Percentiles rank a stretch among this genome's conserved stretches.
Evolutionary conservation across 23 tunicate species (phyloP).

Genomic region (Botrylloides violaceus): DNA sequence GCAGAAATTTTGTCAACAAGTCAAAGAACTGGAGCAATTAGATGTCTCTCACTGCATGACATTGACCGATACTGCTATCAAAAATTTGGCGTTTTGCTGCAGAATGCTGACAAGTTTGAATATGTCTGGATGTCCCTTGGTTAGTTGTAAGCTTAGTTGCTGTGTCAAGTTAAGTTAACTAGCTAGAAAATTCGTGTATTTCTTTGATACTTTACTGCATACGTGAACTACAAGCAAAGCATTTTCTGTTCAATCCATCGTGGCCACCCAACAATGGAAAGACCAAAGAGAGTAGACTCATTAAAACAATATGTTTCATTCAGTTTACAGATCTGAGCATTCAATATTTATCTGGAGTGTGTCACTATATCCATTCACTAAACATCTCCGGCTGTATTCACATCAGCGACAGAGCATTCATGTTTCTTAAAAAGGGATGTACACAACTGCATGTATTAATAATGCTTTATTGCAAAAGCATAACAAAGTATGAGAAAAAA

Average conservation of each 20-base stretch:
- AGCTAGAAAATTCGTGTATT: background rate
- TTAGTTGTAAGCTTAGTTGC: no score
- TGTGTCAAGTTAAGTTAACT: no score
- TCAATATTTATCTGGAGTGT: slow-evolving; percentile 92
- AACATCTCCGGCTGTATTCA: slow-evolving; percentile 89
- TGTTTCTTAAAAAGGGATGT: slow-evolving; percentile 88
- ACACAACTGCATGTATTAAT: slow-evolving; percentile 59
- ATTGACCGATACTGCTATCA: slow-evolving; percentile 74
- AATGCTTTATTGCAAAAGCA: slow-evolving; percentile 80
- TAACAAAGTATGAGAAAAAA: slow-evolving; percentile 52
- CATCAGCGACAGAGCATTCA: slow-evolving; percentile 84
- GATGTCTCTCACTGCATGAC: slow-evolving; percentile 96
- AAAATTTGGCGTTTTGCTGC: slow-evolving; percentile 91
- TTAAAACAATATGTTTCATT: slow-evolving; percentile 4
- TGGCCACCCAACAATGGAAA: no score
- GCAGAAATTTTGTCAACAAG: slow-evolving; percentile 94
- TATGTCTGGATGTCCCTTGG: slow-evolving; percentile 89
- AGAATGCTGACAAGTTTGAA: slow-evolving; percentile 57
- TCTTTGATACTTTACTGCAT: background rate
- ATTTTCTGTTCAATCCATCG: no score
- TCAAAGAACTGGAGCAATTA: slow-evolving; percentile 65
- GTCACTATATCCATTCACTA: slow-evolving; percentile 76
- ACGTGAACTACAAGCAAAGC: no score
- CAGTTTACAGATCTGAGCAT: slow-evolving; percentile 92
- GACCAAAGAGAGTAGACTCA: no score